Base-by-base conservation (phyloP, 2,888 invertebrate genomes). In the Mermis nigrescens region DNA sequence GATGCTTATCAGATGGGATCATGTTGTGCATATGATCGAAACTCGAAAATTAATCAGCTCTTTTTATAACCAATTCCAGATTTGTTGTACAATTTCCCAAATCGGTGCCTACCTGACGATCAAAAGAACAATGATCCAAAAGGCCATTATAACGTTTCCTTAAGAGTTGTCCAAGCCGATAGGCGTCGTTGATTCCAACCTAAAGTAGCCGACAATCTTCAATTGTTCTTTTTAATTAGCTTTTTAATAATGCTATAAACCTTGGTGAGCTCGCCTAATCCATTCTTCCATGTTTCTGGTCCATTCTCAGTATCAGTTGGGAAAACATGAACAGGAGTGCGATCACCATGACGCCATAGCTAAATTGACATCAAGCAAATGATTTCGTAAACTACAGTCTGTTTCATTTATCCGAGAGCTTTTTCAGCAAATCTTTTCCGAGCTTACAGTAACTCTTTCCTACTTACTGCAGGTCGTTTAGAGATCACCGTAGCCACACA, bases 301-400 rank as follows among this genome's bases (percentile, higher is more conserved):
- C 22, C 22, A 29, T 53, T 53, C 12, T 12, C 12, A 7, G 29
- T 53, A 29, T 53, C 54, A 24, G 54, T 15, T 53, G 54, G 54
- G 12, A 53, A 29, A 31, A 22, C 7, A 15, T 27, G 29, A 22
- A 53, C 31, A 12, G 54, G 54, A 53, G 27, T 53, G 7, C 54
- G 54, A 15, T 53, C 54, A 19, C 54, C 54, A 29, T 53, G 54
- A 12, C 54, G 54, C 54, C 54, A 53, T 4, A 53, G 12, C 54
- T 53, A 29, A 53, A 53, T 22, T 22, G n/a, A 22, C 12, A 48
- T 48, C 24, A 48, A 48, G 51, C 12, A 15, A 48, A 22, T 48
- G 24, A 48, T 19, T 19, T 7, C 24, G 51, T 38, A 19, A 7
- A 7, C 38, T n/a, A n/a, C n/a, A n/a, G n/a, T n/a, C n/a, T n/a